Percentiles rank a stretch among this genome's conserved stretches.
These are phyloP conservation scores for Axis porcinus DNA, from an alignment of 2,113 vertebrate species.

Conservation along the genomic window DNA sequence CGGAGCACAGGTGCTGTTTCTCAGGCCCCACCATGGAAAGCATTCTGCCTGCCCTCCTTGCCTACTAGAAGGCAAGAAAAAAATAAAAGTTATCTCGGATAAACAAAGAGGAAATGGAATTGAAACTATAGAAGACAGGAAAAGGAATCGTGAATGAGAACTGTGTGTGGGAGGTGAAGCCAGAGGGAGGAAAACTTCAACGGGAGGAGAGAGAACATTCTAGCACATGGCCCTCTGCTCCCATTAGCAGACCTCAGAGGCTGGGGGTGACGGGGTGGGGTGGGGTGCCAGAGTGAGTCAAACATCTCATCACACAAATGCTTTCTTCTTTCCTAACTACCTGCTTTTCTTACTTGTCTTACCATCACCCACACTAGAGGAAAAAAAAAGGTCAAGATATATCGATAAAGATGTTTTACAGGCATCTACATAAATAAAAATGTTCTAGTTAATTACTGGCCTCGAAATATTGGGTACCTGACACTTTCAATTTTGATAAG, in stretches of 20 bases:
- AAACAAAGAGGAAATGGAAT: neutral
- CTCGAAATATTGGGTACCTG: constrained; percentile 58
- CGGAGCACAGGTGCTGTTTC: neutral
- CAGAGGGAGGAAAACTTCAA: neutral
- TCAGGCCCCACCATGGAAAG: neutral
- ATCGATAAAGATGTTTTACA: constrained; percentile 44
- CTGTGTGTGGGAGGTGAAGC: neutral
- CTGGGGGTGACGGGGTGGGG: neutral
- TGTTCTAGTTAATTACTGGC: constrained; percentile 55
- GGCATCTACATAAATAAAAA: constrained; percentile 45
- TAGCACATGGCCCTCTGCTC: neutral
- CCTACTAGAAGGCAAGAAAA: neutral
- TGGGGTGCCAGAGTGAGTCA: neutral
- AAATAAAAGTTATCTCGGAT: neutral
- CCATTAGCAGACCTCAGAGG: neutral
- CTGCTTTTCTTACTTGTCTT: neutral
- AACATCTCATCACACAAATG: neutral
- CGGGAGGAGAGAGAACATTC: neutral
- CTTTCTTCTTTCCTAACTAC: neutral
- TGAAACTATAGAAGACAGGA: neutral
- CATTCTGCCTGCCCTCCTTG: neutral
- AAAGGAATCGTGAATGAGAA: neutral
- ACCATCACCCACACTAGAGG: neutral
- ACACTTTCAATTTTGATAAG: constrained; percentile 62
- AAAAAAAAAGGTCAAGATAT: neutral